Evolutionary conservation across 2,888 invertebrate species (phyloP).

Genomic region (Drosophila histrio): DNA sequence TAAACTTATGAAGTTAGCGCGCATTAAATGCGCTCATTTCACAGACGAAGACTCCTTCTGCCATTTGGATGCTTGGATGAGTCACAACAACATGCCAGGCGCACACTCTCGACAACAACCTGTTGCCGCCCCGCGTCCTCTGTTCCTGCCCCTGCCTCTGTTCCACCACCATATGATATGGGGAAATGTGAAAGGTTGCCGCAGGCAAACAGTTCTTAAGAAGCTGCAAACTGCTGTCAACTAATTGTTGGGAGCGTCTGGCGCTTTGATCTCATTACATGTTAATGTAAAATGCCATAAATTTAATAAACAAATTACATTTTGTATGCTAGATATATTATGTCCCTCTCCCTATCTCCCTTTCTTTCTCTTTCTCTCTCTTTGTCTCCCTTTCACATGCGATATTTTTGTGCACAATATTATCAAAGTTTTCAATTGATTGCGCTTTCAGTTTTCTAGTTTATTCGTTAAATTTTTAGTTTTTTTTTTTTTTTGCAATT

Average conservation of each 20-base stretch:
- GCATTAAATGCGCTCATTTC: conserved; percentile 66
- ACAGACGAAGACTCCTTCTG: conserved; percentile 19
- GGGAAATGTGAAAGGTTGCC: conserved; percentile 9
- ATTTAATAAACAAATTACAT: conserved; percentile 9
- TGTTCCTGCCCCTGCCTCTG: not conserved
- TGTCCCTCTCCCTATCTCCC: too few relatives aligned
- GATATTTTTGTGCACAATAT: conserved; percentile 10
- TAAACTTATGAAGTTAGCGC: conserved; percentile 73
- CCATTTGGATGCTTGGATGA: not conserved
- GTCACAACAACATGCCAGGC: conserved; percentile 1
- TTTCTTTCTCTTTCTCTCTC: not conserved
- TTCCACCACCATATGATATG: not conserved
- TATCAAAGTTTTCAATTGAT: conserved; percentile 55
- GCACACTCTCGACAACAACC: conserved; percentile 11
- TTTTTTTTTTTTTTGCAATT: not conserved
- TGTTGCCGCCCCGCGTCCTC: conserved; percentile 6
- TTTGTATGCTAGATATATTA: conserved; percentile 4
- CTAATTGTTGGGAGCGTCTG: conserved; percentile 17
- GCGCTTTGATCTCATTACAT: conserved; percentile 25
- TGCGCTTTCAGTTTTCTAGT: conserved; percentile 33
- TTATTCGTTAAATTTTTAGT: not conserved
- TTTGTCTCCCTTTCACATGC: not conserved
- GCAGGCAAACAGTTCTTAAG: conserved; percentile 1
- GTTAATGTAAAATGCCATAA: conserved; percentile 16
- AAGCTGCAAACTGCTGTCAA: conserved; percentile 8